phyloP scores from a whole-genome alignment of 2,888 invertebrate genomes.

The Polydrusus cervinus region DNA sequence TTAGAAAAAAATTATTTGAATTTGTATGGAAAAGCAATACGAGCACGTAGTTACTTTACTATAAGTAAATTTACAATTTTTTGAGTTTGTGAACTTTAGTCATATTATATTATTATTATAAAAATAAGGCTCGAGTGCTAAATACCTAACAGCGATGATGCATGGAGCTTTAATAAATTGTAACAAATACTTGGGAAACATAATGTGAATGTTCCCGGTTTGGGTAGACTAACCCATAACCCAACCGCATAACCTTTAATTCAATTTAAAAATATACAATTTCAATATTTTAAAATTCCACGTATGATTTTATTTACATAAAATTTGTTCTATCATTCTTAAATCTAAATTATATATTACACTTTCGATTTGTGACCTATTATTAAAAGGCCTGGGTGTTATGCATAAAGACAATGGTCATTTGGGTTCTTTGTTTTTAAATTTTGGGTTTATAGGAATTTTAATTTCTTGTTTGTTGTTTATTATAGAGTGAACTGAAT shows the following conservation, averaged over 20 bases:
- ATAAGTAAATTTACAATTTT: too few relatives aligned
- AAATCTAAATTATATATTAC: slow-evolving; percentile 19
- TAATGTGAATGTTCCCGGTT: too few relatives aligned
- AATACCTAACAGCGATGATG: too few relatives aligned
- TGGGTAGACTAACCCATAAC: not conserved
- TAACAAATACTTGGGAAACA: too few relatives aligned
- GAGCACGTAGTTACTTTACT: too few relatives aligned
- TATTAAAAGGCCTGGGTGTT: slow-evolving; percentile 29
- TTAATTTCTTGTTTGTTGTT: not conserved
- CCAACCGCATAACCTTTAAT: not conserved
- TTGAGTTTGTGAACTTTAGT: too few relatives aligned
- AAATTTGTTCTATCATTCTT: slow-evolving; percentile 27
- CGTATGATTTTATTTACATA: slow-evolving; percentile 15
- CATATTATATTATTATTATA: too few relatives aligned
- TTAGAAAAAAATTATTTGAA: too few relatives aligned
- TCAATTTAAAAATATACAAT: not conserved
- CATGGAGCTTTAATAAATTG: too few relatives aligned
- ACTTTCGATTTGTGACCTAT: slow-evolving; percentile 29
- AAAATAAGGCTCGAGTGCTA: too few relatives aligned
- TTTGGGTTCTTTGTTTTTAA: slow-evolving; percentile 17
- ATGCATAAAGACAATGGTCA: slow-evolving; percentile 34
- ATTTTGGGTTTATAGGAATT: slow-evolving; percentile 10
- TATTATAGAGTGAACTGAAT: not conserved
- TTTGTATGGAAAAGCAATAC: too few relatives aligned
- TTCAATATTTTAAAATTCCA: slow-evolving; percentile 26